Base-by-base conservation (phyloP, 2,888 invertebrate genomes). In the Schizotus pectinicornis region DNA sequence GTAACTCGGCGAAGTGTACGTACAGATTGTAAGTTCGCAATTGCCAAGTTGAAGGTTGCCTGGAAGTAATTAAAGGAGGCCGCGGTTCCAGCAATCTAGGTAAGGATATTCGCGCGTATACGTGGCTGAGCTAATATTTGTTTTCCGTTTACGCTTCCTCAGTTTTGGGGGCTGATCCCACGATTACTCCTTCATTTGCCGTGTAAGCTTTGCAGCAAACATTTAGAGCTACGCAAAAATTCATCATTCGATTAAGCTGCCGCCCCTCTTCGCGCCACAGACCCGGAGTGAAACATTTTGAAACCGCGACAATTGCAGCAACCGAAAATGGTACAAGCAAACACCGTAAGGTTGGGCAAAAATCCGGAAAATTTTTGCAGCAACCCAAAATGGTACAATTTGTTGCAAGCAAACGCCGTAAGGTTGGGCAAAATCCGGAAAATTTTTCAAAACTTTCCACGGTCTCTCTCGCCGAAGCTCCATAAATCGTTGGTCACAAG, bases 51-150 rank as follows among this genome's bases (percentile, higher is more conserved):
- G 42, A 36, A 42, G 47, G 14, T 30, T 56, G 35, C 50, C 56
- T 56, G 42, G 42, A 11, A 56, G 56, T 51, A 56, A 53, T 57
- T 57, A 57, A 57, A 52, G 33, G 39, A 42, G 45, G 43, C 47
- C 48, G 34, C 48, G 55, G 22, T 35, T 8, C 8, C 6, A 30
- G 7, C 22, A 43, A 43, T 30, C 8, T 47, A 46, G 54, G 39
- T 49, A 56, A 57, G 52, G 54, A 57, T 63, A 56, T 56, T 63
- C 60, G 56, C 57, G 64, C 58, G 56, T 59, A 45, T 57, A 62
- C 56, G 59, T 59, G 62, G 62, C 58, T 64, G 60, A 63, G 63
- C 65, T 63, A 67, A 67, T 67, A 67, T 67, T 67, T 67, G 67
- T 59, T 67, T 61, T 65, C 60, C 54, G 61, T 64, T 64, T 64